Base-by-base conservation (phyloP, 2,113 vertebrate genomes). In the Nesogale talazaci region DNA sequence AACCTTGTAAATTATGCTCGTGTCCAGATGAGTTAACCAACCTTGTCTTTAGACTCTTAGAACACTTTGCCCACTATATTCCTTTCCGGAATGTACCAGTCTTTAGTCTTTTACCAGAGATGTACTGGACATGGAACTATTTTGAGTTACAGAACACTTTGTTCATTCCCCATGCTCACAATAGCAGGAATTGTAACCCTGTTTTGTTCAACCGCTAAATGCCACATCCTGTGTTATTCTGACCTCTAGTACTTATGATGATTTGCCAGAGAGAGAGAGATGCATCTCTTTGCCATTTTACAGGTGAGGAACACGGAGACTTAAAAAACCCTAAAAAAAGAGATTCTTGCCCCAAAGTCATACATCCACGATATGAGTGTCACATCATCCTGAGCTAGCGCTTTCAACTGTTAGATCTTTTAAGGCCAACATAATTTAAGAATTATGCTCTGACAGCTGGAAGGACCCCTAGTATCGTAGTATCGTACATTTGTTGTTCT, bases 261-360 rank as follows among this genome's bases (percentile, higher is more conserved):
- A 65, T 61, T 74, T 88, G 57, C 65, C 34, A 52, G 56, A 22
- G 17, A 82, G 56, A 22, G 17, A 82, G 14, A 19, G 14, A 46
- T 82, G 8, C n/a, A 46, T 84, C 29, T 42, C 14, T 38, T 29
- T 86, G 57, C 67, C 72, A 74, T 84, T 86, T 76, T 80, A 82
- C 56, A 84, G 89, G 83, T 29, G 76, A 84, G 59, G 61, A 87
- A 90, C 83, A 77, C 2, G 3, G 70, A 83, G 81, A 56, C 67
- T 42, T 74, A 31, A 40, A 25, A 72, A 40, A 38, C 61, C 77
- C 76, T 76, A 52, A 59, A 83, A 81, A 57, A 36, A 81, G 81
- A 57, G n/a, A 81, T 10, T 80, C 34, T 91, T 89, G 31, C 15
- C 89, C n/a, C 56, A 42, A 56, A 78, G 69, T 17, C 29, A 61